These are phyloP conservation scores for Clarias platycephalus DNA, from an alignment of 2,797 vertebrate genomes.

Conservation along the genomic window DNA sequence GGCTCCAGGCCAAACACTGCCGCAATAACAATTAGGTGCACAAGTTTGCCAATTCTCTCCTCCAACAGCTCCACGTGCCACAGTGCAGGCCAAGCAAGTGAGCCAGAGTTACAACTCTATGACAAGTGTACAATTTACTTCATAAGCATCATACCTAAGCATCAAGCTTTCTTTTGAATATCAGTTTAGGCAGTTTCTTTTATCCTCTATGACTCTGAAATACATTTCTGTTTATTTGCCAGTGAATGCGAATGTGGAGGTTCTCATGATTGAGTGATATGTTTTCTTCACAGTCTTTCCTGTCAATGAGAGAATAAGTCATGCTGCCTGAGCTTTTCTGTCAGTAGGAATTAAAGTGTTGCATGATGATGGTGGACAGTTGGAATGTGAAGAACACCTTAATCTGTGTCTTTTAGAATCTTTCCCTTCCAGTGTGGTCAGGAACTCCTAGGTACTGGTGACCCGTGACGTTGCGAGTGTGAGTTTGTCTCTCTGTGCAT, in stretches of 20 bases:
- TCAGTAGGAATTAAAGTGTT: constrained; percentile 73
- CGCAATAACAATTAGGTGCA: constrained; percentile 86
- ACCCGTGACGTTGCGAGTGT: constrained; percentile 63
- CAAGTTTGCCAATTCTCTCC: constrained; percentile 71
- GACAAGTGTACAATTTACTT: constrained; percentile 65
- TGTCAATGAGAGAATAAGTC: constrained; percentile 57
- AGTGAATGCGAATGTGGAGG: constrained; percentile 25
- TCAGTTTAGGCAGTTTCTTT: constrained; percentile 53
- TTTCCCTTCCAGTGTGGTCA: constrained; percentile 70
- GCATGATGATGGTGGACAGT: constrained; percentile 59
- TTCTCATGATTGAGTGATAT: constrained; percentile 61
- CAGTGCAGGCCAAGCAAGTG: constrained; percentile 49
- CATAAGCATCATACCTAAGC: constrained; percentile 21
- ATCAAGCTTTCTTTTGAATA: constrained; percentile 64
- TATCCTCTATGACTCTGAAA: background rate
- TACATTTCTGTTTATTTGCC: constrained; percentile 2
- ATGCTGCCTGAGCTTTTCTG: constrained; percentile 68
- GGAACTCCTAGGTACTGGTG: constrained; percentile 62
- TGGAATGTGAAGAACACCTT: constrained; percentile 72
- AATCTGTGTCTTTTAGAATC: constrained; percentile 72
- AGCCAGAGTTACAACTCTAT: constrained; percentile 71
- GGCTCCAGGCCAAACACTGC: constrained; percentile 73
- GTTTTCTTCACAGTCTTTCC: constrained; percentile 63
- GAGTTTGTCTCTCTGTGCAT: constrained; percentile 7
- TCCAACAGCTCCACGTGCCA: constrained; percentile 54